Conservation (phyloP, 2,888 invertebrate genomes). For the Sisyra nigra region DNA sequence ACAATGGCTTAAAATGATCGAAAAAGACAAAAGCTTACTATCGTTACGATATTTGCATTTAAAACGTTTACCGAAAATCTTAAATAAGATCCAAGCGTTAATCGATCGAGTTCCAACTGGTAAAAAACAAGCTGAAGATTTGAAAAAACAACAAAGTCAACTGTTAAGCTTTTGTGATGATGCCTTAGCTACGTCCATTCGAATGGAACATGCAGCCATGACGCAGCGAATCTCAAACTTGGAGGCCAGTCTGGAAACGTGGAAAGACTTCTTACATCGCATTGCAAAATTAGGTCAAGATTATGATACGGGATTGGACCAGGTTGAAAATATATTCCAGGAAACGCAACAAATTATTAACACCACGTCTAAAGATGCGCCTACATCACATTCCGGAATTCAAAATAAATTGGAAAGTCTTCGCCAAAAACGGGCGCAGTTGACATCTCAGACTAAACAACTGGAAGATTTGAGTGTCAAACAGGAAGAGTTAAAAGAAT, state of each 20-base stretch:
- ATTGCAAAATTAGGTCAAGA: slow-evolving; percentile 44
- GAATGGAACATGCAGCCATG: slow-evolving; percentile 66
- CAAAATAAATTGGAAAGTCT: slow-evolving; percentile 46
- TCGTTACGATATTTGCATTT: slow-evolving; percentile 69
- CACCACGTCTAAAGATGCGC: slow-evolving; percentile 31
- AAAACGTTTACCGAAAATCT: slow-evolving; percentile 52
- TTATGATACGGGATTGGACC: slow-evolving; percentile 43
- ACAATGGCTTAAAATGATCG: slow-evolving; percentile 66
- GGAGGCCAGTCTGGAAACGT: slow-evolving; percentile 64
- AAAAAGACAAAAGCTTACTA: slow-evolving; percentile 58
- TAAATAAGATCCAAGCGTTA: slow-evolving; percentile 49
- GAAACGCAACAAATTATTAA: slow-evolving; percentile 44
- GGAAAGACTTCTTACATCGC: slow-evolving; percentile 57
- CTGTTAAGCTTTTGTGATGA: slow-evolving; percentile 59
- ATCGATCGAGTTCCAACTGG: slow-evolving; percentile 53
- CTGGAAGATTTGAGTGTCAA: slow-evolving; percentile 55
- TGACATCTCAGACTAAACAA: slow-evolving; percentile 39
- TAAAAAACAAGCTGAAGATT: slow-evolving; percentile 41
- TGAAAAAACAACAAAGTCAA: slow-evolving; percentile 46
- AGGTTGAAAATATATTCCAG: slow-evolving; percentile 44
- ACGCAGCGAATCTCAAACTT: slow-evolving; percentile 63
- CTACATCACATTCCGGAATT: slow-evolving; percentile 40
- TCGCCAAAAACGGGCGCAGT: slow-evolving; percentile 39
- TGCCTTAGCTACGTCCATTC: slow-evolving; percentile 57
- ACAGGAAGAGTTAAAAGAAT: slow-evolving; percentile 71